Evolutionary conservation across 2,888 invertebrate genomes (phyloP).

Genomic region (Alviniconcha strummeri): DNA sequence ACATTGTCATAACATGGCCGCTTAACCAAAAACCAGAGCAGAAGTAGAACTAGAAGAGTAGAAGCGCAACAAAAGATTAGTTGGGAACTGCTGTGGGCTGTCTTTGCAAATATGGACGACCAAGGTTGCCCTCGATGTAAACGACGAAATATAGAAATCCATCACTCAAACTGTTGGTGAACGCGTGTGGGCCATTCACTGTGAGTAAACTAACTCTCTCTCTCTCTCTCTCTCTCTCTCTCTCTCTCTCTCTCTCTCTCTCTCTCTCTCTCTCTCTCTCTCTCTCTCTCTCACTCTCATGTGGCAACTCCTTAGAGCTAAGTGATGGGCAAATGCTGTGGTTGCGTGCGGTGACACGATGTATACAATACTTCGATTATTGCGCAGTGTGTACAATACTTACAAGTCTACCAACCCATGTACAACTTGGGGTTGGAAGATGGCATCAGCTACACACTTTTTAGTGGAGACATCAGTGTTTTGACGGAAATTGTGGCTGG

Average conservation of each 20-base stretch:
- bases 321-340: neutral
- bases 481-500: no score
- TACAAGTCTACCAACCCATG: no score
- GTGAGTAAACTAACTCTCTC: slow-evolving; percentile 50
- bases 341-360: neutral
- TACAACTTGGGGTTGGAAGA: no score
- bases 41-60: neutral
- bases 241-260: neutral
- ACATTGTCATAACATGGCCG: neutral
- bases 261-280: slow-evolving; percentile 1
- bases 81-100: no score
- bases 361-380: neutral
- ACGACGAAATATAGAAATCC: slow-evolving; percentile 97
- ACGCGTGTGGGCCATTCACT: slow-evolving; percentile 98
- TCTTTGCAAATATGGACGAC: slow-evolving; percentile 80
- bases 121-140: slow-evolving; percentile 96
- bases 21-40: neutral
- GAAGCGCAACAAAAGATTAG: neutral
- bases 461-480: no score
- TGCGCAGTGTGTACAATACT: no score
- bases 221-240: slow-evolving; percentile 7
- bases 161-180: slow-evolving; percentile 96
- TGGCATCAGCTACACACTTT: no score
- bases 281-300: neutral
- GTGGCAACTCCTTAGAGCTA: neutral